phyloP scores from a whole-genome alignment of 2,113 vertebrate genomes.

The Bombycilla garrulus region DNA sequence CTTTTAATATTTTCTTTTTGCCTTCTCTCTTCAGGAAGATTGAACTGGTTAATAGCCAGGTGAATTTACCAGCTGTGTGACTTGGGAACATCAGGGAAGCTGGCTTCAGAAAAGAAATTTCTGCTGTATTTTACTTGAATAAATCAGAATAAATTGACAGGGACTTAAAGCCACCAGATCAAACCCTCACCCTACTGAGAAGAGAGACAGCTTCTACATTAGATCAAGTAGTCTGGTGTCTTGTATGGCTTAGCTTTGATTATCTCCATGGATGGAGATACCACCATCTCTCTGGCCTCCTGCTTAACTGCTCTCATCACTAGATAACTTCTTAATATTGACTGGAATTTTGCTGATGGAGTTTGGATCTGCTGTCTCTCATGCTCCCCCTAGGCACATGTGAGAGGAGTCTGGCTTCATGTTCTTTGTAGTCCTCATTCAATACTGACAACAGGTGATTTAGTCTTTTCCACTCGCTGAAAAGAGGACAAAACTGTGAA shows the following conservation, averaged over 20 bases:
- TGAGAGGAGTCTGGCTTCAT: background rate
- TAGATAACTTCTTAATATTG: background rate
- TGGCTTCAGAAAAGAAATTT: background rate
- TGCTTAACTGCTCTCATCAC: background rate
- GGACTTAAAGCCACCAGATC: background rate
- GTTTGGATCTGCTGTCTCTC: background rate
- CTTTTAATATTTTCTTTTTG: background rate
- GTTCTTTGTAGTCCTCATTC: background rate
- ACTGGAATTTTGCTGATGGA: background rate
- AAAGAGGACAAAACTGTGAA: background rate
- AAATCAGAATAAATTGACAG: background rate
- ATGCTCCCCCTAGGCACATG: background rate
- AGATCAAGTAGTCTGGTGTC: background rate
- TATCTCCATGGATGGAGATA: background rate
- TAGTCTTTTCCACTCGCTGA: background rate
- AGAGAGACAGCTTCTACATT: background rate
- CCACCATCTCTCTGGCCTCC: background rate
- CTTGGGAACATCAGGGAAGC: background rate
- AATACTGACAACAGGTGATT: background rate
- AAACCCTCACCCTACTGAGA: background rate
- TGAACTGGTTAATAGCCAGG: background rate
- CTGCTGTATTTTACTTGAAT: background rate
- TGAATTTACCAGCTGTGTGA: background rate
- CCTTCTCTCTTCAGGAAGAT: background rate
- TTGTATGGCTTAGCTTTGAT: background rate